Evolutionary conservation across 2,797 vertebrate genomes (phyloP), one percentile per base, ranked within the genome.

Genomic region (Vireo griseus): DNA sequence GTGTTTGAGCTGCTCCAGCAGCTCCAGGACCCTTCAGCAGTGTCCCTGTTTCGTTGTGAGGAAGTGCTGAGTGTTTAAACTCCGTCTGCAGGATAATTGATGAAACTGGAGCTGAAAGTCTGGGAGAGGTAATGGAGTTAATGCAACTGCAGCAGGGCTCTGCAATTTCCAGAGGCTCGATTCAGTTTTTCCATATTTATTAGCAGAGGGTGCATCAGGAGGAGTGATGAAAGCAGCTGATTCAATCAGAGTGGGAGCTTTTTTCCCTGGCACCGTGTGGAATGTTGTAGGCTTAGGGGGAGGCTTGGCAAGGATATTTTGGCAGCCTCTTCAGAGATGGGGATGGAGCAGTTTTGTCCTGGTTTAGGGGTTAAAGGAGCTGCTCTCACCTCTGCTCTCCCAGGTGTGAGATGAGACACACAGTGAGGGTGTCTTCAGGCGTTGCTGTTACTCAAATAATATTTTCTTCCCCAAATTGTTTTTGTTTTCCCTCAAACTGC

Each of bases 11-110:
- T 78, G 68, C 66, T 90, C 51, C 66, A 67, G 79, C 2, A 9
- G 39, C 51, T 3, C n/a, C 26, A n/a, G 63, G 19, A 69, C 50
- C 57, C 68, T 77, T 80, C 42, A 42, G 39, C 71, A 62, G 11
- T 5, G 16, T 39, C 51, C 57, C 76, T 37, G 40, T 8, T 63
- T 44, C 55, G 58, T 75, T 68, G 29, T 6, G 48, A 37, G 47
- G 44, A 88, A 50, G 51, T 77, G 75, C 93, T 83, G 85, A 93
- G 71, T 94, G 75, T 85, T 94, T 88, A 47, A 85, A 81, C 80
- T 51, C 91, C 0, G 6, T 51, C 77, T 83, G 75, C 20, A n/a
- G 54, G 77, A 25, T 67, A 76, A 65, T 48, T 79, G 52, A 73
- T 82, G 86, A 62, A 77, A 69, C 7, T 6, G 28, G 55, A 62